A percentile compares a stretch with the other conserved stretches of the same genome.
phyloP scores from a whole-genome alignment of 2,113 vertebrate species.

The Mirounga angustirostris region DNA sequence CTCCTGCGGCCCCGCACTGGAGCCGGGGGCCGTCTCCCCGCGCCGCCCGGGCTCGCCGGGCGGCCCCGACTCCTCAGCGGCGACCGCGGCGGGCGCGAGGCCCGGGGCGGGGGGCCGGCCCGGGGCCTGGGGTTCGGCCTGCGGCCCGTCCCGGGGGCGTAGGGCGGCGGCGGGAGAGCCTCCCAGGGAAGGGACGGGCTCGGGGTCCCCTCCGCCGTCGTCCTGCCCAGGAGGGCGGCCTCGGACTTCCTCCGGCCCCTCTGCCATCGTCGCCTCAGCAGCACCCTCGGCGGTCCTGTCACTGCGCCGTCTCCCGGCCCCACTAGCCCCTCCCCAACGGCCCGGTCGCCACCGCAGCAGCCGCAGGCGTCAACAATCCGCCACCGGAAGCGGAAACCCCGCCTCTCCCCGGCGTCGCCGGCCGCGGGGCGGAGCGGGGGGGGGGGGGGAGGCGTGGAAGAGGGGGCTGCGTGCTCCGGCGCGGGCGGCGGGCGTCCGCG shows the following conservation, averaged over 20 bases:
- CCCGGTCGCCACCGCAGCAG: slow-evolving; percentile 18
- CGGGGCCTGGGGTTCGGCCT: background rate
- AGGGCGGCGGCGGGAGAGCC: slow-evolving; percentile 34
- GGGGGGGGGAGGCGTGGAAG: accelerated
- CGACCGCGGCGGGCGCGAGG: background rate
- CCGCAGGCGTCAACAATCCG: slow-evolving; percentile 77
- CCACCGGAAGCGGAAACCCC: slow-evolving; percentile 81
- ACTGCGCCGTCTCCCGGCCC: background rate
- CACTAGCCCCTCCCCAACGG: background rate
- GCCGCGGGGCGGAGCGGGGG: background rate
- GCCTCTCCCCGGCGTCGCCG: background rate
- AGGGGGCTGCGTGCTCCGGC: accelerated
- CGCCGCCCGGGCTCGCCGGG: background rate
- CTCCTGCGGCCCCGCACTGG: background rate
- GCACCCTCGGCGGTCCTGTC: slow-evolving; percentile 5
- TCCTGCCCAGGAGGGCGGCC: slow-evolving; percentile 63
- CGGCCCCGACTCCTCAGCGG: background rate
- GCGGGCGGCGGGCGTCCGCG: accelerated
- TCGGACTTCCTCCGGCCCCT: slow-evolving; percentile 75
- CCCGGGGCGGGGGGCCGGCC: background rate
- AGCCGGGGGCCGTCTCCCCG: background rate
- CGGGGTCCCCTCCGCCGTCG: slow-evolving; percentile 30
- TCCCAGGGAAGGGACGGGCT: background rate
- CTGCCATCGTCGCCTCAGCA: slow-evolving; percentile 72
- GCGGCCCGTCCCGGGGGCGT: background rate